Conservation (phyloP, 1,140 invertebrate genomes). For the Drosophila novamexicana region DNA sequence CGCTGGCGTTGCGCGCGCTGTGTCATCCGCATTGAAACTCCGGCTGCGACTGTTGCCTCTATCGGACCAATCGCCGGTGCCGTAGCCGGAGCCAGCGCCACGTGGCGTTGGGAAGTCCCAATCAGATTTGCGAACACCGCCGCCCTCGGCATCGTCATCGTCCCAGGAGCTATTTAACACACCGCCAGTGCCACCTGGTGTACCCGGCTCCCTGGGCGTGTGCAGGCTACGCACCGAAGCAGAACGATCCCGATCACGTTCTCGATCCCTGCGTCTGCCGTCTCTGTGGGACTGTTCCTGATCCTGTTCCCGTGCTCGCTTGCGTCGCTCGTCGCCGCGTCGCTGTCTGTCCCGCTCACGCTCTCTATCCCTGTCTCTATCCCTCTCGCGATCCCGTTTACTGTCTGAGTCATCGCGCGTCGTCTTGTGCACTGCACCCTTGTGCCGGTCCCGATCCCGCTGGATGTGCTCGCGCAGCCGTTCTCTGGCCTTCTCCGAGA, state of each 20-base stretch:
- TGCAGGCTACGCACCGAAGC: slow-evolving; percentile 87
- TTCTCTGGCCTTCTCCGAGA: slow-evolving; percentile 91
- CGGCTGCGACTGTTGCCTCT: slow-evolving; percentile 84
- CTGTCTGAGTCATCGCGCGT: slow-evolving; percentile 30
- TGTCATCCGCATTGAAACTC: slow-evolving; percentile 88
- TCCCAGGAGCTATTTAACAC: slow-evolving; percentile 91
- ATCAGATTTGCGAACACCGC: slow-evolving; percentile 89
- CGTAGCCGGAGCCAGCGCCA: slow-evolving; percentile 86
- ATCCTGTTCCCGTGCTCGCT: slow-evolving; percentile 30
- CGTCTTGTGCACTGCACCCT: slow-evolving; percentile 23
- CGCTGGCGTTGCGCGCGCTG: slow-evolving; percentile 91
- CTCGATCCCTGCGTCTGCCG: slow-evolving; percentile 51
- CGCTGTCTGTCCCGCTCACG: slow-evolving; percentile 54
- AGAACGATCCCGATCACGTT: slow-evolving; percentile 53
- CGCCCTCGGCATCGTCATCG: slow-evolving; percentile 88
- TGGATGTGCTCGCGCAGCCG: slow-evolving; percentile 88
- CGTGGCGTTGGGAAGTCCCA: slow-evolving; percentile 97
- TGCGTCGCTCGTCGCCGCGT: slow-evolving; percentile 34
- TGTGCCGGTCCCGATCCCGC: slow-evolving; percentile 59
- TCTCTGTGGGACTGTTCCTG: slow-evolving; percentile 15
- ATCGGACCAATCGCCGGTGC: slow-evolving; percentile 66
- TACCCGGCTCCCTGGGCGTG: slow-evolving; percentile 91
- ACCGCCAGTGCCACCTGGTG: slow-evolving; percentile 85
- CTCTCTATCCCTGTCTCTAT: slow-evolving; percentile 27
- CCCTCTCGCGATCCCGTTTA: slow-evolving; percentile 36